Conservation (phyloP, 2,797 vertebrate genomes). For the Clarias platycephalus region DNA sequence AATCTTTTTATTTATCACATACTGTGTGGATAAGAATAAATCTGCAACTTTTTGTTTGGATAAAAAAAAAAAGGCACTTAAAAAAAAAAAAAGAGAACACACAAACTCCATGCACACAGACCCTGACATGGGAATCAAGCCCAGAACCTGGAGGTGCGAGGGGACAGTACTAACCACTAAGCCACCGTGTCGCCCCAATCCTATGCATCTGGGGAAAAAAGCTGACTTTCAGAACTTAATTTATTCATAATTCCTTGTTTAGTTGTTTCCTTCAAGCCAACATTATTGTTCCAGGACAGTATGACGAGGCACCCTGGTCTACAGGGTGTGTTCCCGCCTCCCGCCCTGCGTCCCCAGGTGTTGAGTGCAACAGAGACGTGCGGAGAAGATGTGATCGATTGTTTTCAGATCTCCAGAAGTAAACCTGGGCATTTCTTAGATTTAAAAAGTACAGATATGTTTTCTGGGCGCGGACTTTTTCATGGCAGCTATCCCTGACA, state of each 20-base stretch:
- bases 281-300: too few species aligned
- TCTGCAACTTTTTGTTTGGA: neutral
- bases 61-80: neutral
- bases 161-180: too few species aligned
- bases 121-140: too few species aligned
- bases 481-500: constrained; percentile 14
- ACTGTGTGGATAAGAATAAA: neutral
- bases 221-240: neutral
- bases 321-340: neutral
- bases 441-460: neutral
- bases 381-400: neutral
- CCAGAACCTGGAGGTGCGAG: too few species aligned
- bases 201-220: neutral
- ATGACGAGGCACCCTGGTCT: neutral
- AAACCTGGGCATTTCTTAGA: neutral
- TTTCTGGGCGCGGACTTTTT: neutral
- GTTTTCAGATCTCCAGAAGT: neutral
- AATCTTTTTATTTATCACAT: neutral
- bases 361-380: neutral
- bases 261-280: neutral
- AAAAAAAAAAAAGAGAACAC: neutral
- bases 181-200: too few species aligned
- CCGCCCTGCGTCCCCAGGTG: neutral
- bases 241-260: neutral
- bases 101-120: too few species aligned